Evolutionary conservation across 2,113 vertebrate genomes (phyloP), one percentile per base, ranked within the genome.

Genomic region (Litocranius walleri): DNA sequence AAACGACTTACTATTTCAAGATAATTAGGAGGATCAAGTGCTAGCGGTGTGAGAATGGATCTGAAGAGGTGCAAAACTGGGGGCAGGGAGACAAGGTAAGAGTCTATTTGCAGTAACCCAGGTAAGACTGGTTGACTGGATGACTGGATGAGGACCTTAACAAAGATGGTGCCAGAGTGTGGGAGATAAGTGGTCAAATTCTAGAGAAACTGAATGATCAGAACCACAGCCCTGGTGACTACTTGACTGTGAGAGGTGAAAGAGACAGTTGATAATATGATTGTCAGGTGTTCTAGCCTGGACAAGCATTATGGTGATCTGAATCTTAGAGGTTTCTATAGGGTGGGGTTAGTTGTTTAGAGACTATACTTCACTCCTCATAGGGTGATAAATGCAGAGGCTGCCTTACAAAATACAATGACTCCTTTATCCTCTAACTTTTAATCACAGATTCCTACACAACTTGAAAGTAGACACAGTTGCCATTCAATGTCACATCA

Each of bases 391-490:
- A 40, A 62, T 71, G 52, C 29, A n/a, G 15, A 27, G 62, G 52
- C 61, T 40, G 2, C 16, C n/a, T 74, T 88, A 45, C 62, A 94
- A 96, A 93, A 96, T 91, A 56, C 61, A 86, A 77, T 59, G 78
- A 74, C 64, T 90, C 62, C 12, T 93, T 71, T 94, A 57, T 62
- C 62, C 74, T 74, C 48, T 56, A 59, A 27, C 50, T 97, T 95
- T 94, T 92, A 77, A 96, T 94, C 90, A 91, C 13, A 40, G n/a
- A 11, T 96, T 93, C 89, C 43, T 78, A 52, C 9, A 90, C 45
- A 74, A 88, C 40, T 84, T 52, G 59, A 90, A 94, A 90, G 33
- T 67, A 95, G 89, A 92, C 30, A 86, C 71, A 74, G 62, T 94
- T 95, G 50, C 11, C 2, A 74, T 33, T 62, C 88, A 17, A 15